Conservation (phyloP, 2,797 vertebrate species). For the Amniataba percoides region DNA sequence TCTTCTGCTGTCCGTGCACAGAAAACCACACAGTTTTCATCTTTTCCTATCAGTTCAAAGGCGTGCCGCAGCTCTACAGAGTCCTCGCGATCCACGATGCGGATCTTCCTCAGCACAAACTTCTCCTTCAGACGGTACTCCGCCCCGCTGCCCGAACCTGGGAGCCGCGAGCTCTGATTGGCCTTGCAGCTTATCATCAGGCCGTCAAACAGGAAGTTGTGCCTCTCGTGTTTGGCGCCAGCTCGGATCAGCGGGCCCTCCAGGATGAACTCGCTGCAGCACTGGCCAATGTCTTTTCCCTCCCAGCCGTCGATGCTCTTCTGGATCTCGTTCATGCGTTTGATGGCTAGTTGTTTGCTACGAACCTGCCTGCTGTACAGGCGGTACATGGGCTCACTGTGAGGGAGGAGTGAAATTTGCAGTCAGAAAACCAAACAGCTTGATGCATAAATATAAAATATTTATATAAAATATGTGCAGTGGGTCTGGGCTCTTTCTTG, state of each 20-base stretch:
- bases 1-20: conserved; percentile 93
- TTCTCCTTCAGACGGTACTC: conserved; percentile 98
- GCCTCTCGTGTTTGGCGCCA: conserved; percentile 96
- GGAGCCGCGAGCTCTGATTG: conserved; percentile 94
- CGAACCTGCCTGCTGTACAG: conserved; percentile 93
- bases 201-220: conserved; percentile 99
- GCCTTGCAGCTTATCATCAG: conserved; percentile 97
- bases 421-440: conserved; percentile 6
- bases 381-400: conserved; percentile 92
- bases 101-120: conserved; percentile 93
- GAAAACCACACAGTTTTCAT: conserved; percentile 92
- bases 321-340: conserved; percentile 99
- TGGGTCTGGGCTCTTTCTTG: neutral
- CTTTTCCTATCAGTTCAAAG: conserved; percentile 93
- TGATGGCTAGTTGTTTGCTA: conserved; percentile 97
- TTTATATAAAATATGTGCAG: neutral
- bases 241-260: conserved; percentile 91
- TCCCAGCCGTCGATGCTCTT: conserved; percentile 99
- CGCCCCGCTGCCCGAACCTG: conserved; percentile 89
- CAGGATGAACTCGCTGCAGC: conserved; percentile 97
- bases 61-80: conserved; percentile 88
- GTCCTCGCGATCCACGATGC: conserved; percentile 93
- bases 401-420: neutral
- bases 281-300: conserved; percentile 97
- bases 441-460: neutral